Percentiles rank a stretch among this genome's conserved stretches.
Evolutionary conservation across 2,888 invertebrate genomes (phyloP).

Genomic region (Amphipyra tragopoginis): DNA sequence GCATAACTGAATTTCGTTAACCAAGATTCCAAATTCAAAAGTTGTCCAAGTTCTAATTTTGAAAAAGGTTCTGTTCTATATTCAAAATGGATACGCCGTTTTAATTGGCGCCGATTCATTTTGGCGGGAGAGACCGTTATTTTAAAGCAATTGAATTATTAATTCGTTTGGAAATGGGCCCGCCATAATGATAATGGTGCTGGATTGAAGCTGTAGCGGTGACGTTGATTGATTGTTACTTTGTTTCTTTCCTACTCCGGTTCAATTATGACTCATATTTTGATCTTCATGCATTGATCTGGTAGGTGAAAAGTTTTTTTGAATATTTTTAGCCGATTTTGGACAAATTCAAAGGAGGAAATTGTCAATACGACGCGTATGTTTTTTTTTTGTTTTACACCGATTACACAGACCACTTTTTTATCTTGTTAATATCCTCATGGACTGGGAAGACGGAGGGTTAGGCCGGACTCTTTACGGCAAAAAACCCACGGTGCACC

Average conservation of each 20-base stretch:
- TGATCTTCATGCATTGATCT: too few relatives aligned
- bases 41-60: constrained; percentile 61
- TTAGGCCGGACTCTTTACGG: too few relatives aligned
- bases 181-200: constrained; percentile 41
- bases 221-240: constrained; percentile 24
- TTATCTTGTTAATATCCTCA: too few relatives aligned
- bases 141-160: constrained; percentile 57
- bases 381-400: too few relatives aligned
- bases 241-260: neutral
- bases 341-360: too few relatives aligned
- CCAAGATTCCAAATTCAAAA: constrained; percentile 55
- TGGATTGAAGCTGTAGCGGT: constrained; percentile 2
- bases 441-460: too few relatives aligned
- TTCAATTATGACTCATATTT: too few relatives aligned
- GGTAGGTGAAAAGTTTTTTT: too few relatives aligned
- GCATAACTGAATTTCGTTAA: constrained; percentile 32
- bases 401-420: too few relatives aligned
- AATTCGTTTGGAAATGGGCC: constrained; percentile 41
- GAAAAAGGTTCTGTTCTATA: constrained; percentile 64
- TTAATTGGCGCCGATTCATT: constrained; percentile 59
- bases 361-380: too few relatives aligned
- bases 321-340: too few relatives aligned
- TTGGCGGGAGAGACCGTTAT: constrained; percentile 48
- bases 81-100: constrained; percentile 63
- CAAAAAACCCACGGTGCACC: too few relatives aligned